phyloP scores from a whole-genome alignment of 2,113 vertebrate genomes.

The Willisornis vidua region DNA sequence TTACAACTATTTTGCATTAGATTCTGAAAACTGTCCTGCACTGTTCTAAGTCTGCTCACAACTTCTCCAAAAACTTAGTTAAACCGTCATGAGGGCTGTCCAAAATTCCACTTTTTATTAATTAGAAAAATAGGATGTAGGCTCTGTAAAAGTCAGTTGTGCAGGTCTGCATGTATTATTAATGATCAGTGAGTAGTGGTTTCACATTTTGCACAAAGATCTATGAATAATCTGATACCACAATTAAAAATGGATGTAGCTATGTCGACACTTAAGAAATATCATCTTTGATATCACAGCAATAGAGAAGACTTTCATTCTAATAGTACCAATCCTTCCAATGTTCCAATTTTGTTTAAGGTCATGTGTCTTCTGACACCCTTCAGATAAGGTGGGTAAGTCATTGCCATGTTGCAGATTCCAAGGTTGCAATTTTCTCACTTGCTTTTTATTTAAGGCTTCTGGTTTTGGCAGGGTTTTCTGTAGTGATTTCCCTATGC shows the following conservation, averaged over 20 bases:
- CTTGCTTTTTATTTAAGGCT: neutral
- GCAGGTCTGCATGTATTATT: neutral
- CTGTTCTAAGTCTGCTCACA: neutral
- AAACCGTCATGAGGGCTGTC: neutral
- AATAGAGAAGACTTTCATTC: neutral
- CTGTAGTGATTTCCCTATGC: neutral
- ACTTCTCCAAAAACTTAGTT: neutral
- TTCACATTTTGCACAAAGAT: neutral
- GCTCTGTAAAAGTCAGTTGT: neutral
- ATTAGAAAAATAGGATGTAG: neutral
- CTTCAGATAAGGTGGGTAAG: neutral
- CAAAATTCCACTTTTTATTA: neutral
- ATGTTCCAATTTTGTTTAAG: neutral
- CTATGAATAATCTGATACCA: neutral
- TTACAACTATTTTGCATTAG: neutral
- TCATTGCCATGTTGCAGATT: neutral
- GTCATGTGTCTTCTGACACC: neutral
- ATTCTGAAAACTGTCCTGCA: neutral
- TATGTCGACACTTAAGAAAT: neutral
- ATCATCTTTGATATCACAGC: neutral
- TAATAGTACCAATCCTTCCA: neutral
- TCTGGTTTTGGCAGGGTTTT: neutral
- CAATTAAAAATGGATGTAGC: conserved; percentile 13
- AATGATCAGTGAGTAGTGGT: neutral
- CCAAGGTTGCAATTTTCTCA: neutral